Conservation (phyloP, 2,888 invertebrate species). For the Phyllotreta cruciferae region DNA sequence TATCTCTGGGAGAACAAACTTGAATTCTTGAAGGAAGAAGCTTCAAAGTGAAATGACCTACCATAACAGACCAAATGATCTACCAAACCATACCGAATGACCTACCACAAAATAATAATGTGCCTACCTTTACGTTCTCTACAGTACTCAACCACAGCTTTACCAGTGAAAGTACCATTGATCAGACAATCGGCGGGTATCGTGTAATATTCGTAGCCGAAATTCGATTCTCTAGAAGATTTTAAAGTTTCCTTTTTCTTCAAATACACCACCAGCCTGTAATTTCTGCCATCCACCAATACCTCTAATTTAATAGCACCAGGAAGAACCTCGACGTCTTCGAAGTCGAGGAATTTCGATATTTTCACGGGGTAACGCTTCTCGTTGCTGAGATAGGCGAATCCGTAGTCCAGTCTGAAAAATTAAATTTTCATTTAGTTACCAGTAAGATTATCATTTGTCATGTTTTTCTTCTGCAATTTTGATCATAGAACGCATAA, state of each 20-base stretch:
- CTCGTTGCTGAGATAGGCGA: slow-evolving; percentile 61
- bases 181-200: slow-evolving; percentile 52
- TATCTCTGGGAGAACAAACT: too few species aligned
- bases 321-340: slow-evolving; percentile 60
- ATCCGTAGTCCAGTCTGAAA: slow-evolving; percentile 65
- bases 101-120: background rate
- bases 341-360: slow-evolving; percentile 62
- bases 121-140: slow-evolving; percentile 49
- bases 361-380: slow-evolving; percentile 55
- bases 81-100: background rate
- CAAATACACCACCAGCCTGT: slow-evolving; percentile 48
- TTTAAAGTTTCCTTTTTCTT: slow-evolving; percentile 33
- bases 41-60: background rate
- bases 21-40: too few species aligned
- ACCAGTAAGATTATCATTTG: background rate
- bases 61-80: background rate
- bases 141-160: slow-evolving; percentile 58
- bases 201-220: slow-evolving; percentile 47
- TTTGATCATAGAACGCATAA: too few species aligned
- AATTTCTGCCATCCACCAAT: slow-evolving; percentile 34
- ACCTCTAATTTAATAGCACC: slow-evolving; percentile 61
- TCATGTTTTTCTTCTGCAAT: too few species aligned
- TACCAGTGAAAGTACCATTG: slow-evolving; percentile 54
- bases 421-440: background rate
- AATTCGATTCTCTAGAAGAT: slow-evolving; percentile 35